Evolutionary conservation across 2,797 vertebrate genomes (phyloP).

Genomic region (Podarcis lilfordi): DNA sequence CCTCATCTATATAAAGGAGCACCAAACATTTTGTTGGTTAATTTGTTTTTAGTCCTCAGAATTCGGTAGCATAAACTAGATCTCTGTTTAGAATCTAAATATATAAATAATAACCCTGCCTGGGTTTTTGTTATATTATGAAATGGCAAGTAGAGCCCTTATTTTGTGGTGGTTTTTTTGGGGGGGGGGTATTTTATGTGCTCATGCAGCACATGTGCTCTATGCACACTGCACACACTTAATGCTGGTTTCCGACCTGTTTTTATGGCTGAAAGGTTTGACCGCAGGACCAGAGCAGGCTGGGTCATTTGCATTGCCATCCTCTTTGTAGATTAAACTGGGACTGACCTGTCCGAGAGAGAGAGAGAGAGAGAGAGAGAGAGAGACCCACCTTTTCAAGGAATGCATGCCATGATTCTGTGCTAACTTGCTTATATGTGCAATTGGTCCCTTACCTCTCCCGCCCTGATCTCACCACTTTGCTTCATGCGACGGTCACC

Average conservation of each 20-base stretch:
- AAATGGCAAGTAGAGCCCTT: constrained; percentile 3
- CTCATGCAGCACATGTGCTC: background rate
- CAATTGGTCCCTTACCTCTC: too few species aligned
- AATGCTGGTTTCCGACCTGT: background rate
- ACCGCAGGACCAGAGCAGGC: too few species aligned
- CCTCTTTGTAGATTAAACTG: background rate
- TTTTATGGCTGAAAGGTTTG: background rate
- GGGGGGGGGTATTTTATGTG: background rate
- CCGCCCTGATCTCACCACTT: too few species aligned
- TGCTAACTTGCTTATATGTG: background rate
- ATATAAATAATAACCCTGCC: background rate
- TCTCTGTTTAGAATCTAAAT: background rate
- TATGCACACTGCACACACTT: background rate
- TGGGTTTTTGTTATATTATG: constrained; percentile 36
- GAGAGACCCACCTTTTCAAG: background rate
- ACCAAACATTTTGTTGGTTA: constrained; percentile 64
- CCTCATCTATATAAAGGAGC: constrained; percentile 65
- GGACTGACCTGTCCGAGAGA: background rate
- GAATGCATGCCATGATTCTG: background rate
- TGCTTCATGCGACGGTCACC: too few species aligned
- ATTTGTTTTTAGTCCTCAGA: constrained; percentile 53
- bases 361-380: background rate
- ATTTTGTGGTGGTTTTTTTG: background rate
- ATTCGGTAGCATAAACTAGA: constrained; percentile 45
- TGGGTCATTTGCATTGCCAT: background rate